Conservation (phyloP, 2,888 invertebrate species). For the Ischnura elegans region DNA sequence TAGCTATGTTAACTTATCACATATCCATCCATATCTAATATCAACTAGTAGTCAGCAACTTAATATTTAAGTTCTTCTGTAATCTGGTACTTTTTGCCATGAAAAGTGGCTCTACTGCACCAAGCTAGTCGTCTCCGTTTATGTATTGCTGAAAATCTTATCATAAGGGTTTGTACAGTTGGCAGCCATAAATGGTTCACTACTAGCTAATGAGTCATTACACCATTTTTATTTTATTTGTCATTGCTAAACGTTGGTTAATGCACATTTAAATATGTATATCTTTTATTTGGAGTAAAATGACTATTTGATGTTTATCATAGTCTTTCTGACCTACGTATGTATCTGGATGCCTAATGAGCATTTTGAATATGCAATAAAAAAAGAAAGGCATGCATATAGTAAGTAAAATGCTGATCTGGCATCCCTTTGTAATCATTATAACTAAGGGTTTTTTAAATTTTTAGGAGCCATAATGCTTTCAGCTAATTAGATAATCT, state of each 20-base stretch:
- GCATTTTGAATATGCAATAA: too few relatives aligned
- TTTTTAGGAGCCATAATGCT: background rate
- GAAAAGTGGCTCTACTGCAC: background rate
- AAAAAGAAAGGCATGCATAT: too few relatives aligned
- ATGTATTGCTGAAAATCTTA: background rate
- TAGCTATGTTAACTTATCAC: background rate
- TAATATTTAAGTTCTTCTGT: background rate
- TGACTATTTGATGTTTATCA: background rate
- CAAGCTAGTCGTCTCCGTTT: background rate
- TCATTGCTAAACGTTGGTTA: background rate
- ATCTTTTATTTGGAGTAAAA: background rate
- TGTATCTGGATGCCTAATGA: too few relatives aligned
- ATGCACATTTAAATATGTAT: background rate
- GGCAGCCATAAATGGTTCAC: slow-evolving; percentile 8
- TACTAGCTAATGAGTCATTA: background rate
- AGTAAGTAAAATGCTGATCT: background rate
- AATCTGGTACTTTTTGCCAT: background rate
- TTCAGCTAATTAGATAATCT: background rate
- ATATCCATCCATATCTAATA: background rate
- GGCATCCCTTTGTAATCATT: background rate
- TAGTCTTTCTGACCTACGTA: background rate
- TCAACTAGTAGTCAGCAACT: background rate
- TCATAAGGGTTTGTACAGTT: background rate
- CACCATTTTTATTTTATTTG: background rate
- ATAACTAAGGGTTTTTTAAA: background rate